Conservation (phyloP, 2,113 vertebrate genomes). For the Cryptomyrus ogoouensis region DNA sequence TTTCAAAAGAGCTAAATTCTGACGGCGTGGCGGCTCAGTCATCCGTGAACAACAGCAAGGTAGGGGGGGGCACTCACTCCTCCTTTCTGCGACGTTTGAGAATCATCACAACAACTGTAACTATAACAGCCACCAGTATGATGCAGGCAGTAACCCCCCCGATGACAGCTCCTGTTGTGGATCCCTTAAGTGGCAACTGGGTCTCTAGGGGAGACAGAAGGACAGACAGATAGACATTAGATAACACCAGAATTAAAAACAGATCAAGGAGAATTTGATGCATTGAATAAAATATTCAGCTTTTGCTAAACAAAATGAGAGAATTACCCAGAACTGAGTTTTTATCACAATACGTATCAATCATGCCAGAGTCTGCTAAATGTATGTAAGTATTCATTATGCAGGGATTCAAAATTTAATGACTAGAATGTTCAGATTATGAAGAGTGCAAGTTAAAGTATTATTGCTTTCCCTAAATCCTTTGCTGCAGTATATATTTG, state of each 20-base stretch:
- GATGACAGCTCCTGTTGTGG: slow-evolving; percentile 68
- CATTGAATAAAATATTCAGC: neutral
- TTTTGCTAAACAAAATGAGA: neutral
- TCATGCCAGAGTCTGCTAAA: neutral
- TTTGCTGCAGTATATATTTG: neutral
- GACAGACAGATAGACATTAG: neutral
- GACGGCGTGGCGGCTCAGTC: no score
- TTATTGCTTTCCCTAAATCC: neutral
- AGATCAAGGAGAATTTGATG: neutral
- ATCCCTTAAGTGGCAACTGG: slow-evolving; percentile 48
- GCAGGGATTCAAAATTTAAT: neutral
- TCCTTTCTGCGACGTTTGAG: slow-evolving; percentile 56
- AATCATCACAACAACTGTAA: slow-evolving; percentile 61
- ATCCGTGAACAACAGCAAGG: neutral
- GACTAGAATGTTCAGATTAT: neutral
- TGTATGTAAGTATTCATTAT: neutral
- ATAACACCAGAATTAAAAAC: neutral
- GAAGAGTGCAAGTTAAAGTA: neutral
- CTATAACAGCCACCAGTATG: slow-evolving; percentile 62
- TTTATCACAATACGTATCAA: neutral
- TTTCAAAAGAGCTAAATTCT: neutral
- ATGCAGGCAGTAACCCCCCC: slow-evolving; percentile 72
- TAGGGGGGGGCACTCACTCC: slow-evolving; percentile 57
- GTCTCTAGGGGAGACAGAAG: slow-evolving; percentile 42
- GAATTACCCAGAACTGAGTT: neutral